Evolutionary conservation across 2,888 invertebrate genomes (phyloP).

Genomic region (Dasypolia templi): DNA sequence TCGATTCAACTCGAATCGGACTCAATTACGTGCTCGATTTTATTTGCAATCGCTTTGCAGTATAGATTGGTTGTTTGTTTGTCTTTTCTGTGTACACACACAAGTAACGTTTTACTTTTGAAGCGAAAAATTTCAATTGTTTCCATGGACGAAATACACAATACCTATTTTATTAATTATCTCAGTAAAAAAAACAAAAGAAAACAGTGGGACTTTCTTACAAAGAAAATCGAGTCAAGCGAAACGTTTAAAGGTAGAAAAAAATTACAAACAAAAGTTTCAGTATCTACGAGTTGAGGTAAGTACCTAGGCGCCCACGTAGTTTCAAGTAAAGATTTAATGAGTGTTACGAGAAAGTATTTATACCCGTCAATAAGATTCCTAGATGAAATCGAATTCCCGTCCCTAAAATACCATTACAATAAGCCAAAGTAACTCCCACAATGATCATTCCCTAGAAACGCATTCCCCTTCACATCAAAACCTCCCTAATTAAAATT

Average conservation of each 20-base stretch:
- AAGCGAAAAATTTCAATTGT: not conserved
- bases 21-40: constrained; percentile 50
- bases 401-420: not conserved
- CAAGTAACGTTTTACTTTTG: constrained; percentile 14
- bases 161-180: not conserved
- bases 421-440: not conserved
- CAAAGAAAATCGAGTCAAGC: too few relatives aligned
- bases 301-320: not conserved
- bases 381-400: not conserved
- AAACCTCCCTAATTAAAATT: constrained; percentile 32
- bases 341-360: not conserved
- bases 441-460: not conserved
- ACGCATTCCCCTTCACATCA: not conserved
- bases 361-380: not conserved
- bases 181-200: too few relatives aligned
- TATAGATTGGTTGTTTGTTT: not conserved
- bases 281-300: too few relatives aligned
- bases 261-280: not conserved
- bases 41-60: constrained; percentile 42
- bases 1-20: constrained; percentile 39
- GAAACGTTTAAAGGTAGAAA: not conserved
- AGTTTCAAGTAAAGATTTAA: not conserved
- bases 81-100: constrained; percentile 18
- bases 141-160: not conserved
- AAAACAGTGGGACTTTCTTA: too few relatives aligned